Conservation (phyloP, 2,888 invertebrate genomes). For the Diogma glabrata region DNA sequence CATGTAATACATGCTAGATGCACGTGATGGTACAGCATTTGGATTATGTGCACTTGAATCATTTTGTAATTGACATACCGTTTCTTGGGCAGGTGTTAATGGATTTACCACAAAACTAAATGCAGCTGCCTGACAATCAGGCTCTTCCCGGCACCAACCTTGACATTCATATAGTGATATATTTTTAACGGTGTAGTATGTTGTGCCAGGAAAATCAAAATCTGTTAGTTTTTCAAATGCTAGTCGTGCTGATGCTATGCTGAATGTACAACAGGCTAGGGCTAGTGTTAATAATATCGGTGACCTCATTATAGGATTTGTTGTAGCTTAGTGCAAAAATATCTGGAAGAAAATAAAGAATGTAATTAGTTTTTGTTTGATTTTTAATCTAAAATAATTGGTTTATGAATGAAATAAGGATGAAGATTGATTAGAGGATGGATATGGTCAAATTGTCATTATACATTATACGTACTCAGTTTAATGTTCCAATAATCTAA, state of each 20-base stretch:
- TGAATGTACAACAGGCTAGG: too few relatives aligned
- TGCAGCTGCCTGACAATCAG: conserved; percentile 83
- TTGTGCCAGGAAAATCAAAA: conserved; percentile 79
- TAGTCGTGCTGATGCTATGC: conserved; percentile 55
- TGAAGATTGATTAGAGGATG: too few relatives aligned
- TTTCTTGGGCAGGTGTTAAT: conserved; percentile 82
- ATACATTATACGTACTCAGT: too few relatives aligned
- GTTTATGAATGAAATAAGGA: too few relatives aligned
- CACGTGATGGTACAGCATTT: conserved; percentile 66
- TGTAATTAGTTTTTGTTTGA: too few relatives aligned
- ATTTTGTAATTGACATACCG: conserved; percentile 81
- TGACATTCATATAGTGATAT: conserved; percentile 87
- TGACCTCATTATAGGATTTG: too few relatives aligned
- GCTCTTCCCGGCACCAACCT: conserved; percentile 88
- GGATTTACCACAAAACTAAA: conserved; percentile 92
- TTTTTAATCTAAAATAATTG: too few relatives aligned
- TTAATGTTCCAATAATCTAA: too few relatives aligned
- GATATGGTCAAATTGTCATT: too few relatives aligned
- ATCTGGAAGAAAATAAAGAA: too few relatives aligned
- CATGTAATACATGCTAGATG: conserved; percentile 91
- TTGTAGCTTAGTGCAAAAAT: too few relatives aligned
- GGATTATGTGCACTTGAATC: conserved; percentile 87
- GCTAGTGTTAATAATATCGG: too few relatives aligned
- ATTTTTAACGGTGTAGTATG: conserved; percentile 86
- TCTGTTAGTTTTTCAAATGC: conserved; percentile 92